phyloP scores from a whole-genome alignment of 2,113 vertebrate genomes.

The Cynocephalus volans region DNA sequence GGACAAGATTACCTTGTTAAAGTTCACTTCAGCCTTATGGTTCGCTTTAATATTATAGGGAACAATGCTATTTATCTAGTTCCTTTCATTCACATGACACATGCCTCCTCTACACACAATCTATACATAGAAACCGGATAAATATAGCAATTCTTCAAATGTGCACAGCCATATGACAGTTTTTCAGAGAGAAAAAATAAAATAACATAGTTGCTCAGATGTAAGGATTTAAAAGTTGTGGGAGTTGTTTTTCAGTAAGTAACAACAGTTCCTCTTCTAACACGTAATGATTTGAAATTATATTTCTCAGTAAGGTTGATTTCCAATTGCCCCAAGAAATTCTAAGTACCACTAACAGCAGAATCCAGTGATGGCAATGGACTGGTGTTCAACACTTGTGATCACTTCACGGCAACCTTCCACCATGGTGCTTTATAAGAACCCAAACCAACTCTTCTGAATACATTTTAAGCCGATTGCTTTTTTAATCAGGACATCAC shows the following conservation, averaged over 20 bases:
- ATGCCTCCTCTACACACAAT: background rate
- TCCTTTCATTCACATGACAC: background rate
- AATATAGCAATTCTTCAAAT: background rate
- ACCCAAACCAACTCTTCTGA: background rate
- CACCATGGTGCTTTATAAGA: background rate
- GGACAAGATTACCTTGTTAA: background rate
- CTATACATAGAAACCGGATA: background rate
- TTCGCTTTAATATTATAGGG: background rate
- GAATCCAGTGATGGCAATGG: background rate
- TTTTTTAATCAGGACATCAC: background rate
- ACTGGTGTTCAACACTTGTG: background rate
- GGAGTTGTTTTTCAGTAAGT: background rate
- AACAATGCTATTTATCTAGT: background rate
- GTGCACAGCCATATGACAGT: background rate
- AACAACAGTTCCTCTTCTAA: background rate
- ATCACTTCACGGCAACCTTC: background rate
- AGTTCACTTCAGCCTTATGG: background rate
- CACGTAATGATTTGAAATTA: background rate
- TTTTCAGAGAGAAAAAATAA: background rate
- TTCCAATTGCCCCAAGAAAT: background rate
- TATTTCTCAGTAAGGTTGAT: background rate
- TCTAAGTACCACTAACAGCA: background rate
- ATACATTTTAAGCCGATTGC: background rate
- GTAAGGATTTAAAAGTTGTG: background rate
- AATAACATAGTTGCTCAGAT: background rate